These are phyloP conservation scores for Stratiomys singularior DNA, from an alignment of 2,888 invertebrate genomes.

Conservation along the genomic window DNA sequence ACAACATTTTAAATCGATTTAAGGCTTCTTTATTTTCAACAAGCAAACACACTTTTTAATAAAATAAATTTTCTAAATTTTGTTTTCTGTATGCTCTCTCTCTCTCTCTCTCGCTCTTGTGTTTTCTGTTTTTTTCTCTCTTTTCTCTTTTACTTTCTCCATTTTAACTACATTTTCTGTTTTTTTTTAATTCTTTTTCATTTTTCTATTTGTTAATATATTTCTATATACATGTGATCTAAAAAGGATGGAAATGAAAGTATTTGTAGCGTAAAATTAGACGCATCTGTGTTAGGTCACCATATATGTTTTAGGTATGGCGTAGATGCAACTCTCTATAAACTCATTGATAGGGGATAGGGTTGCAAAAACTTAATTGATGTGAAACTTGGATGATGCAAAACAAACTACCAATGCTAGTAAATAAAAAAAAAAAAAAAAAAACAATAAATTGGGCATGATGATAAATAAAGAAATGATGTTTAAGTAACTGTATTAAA, in stretches of 20 bases:
- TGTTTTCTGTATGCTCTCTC: not conserved
- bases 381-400: too few relatives aligned
- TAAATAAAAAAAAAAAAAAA: too few relatives aligned
- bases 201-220: not conserved
- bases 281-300: too few relatives aligned
- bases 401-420: too few relatives aligned
- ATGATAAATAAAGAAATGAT: too few relatives aligned
- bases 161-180: not conserved
- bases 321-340: too few relatives aligned
- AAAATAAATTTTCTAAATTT: constrained; percentile 40
- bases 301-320: too few relatives aligned
- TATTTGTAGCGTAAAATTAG: too few relatives aligned
- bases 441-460: too few relatives aligned
- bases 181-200: not conserved
- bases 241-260: not conserved
- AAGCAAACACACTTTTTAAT: constrained; percentile 40
- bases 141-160: not conserved
- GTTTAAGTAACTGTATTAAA: too few relatives aligned
- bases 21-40: constrained; percentile 34
- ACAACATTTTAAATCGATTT: constrained; percentile 20
- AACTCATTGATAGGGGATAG: too few relatives aligned
- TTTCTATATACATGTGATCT: constrained; percentile 36
- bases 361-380: too few relatives aligned
- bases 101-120: not conserved
- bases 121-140: not conserved